Conservation (phyloP, 2,797 vertebrate species). For the Corythornis leucogaster region DNA sequence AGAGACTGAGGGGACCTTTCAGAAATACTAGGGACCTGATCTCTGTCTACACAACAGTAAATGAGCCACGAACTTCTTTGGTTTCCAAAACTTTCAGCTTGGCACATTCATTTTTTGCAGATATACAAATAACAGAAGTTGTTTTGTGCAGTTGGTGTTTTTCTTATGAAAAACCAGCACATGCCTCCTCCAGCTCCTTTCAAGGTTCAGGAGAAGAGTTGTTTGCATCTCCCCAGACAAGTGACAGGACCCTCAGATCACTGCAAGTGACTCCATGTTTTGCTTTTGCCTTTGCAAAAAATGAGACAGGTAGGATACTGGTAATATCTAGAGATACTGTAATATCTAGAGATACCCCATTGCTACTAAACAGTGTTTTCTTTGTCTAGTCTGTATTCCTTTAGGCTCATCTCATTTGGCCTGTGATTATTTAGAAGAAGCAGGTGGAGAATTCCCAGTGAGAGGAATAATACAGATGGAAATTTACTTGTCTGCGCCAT, state of each 20-base stretch:
- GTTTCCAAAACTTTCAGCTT: constrained; percentile 5
- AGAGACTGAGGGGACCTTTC: neutral
- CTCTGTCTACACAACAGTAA: neutral
- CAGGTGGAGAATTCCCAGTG: constrained; percentile 36
- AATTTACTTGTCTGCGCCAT: constrained; percentile 27
- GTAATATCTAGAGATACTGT: neutral
- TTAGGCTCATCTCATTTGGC: neutral
- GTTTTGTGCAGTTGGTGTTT: neutral
- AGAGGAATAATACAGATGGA: constrained; percentile 7
- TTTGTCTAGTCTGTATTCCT: neutral
- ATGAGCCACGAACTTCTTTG: neutral
- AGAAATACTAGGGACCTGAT: neutral
- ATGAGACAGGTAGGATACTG: neutral
- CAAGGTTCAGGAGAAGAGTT: neutral
- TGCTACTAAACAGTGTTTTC: neutral
- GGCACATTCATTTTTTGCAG: neutral
- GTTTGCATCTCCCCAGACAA: neutral
- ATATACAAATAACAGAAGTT: neutral
- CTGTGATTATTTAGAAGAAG: constrained; percentile 19
- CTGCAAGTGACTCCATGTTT: neutral
- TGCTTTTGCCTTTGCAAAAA: neutral
- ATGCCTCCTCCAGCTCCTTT: neutral
- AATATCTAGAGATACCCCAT: neutral
- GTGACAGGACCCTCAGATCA: neutral
- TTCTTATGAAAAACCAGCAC: neutral